These are phyloP conservation scores for Falcaria lacertinaria DNA, from an alignment of 2,888 invertebrate genomes.

Conservation along the genomic window DNA sequence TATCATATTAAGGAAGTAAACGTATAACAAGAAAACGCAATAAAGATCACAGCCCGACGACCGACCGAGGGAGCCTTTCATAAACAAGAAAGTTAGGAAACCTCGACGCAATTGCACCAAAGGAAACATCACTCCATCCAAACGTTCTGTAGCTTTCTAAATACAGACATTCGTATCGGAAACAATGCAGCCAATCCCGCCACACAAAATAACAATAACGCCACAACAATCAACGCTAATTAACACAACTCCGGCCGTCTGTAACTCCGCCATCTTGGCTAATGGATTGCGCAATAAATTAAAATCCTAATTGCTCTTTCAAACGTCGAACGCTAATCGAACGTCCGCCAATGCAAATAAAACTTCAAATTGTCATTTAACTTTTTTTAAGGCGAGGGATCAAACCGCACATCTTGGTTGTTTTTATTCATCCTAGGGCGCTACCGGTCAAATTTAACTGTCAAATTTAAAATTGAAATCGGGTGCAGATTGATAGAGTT, in stretches of 20 bases:
- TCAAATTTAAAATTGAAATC: conserved; percentile 62
- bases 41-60: no score
- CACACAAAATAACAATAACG: conserved; percentile 40
- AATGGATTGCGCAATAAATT: conserved; percentile 62
- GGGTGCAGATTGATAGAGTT: conserved; percentile 34
- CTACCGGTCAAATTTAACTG: conserved; percentile 39
- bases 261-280: conserved; percentile 49
- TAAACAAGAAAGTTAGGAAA: neutral
- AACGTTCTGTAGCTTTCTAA: conserved; percentile 15
- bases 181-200: conserved; percentile 32
- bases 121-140: conserved; percentile 5
- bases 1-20: no score
- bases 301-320: conserved; percentile 64
- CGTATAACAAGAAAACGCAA: no score
- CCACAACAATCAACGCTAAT: conserved; percentile 52
- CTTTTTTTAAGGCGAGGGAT: conserved; percentile 17
- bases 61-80: no score
- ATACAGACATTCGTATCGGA: conserved; percentile 13
- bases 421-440: conserved; percentile 15
- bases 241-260: conserved; percentile 41
- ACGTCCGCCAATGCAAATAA: conserved; percentile 37
- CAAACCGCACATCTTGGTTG: no score
- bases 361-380: conserved; percentile 27
- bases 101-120: neutral
- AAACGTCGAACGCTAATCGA: conserved; percentile 62